Evolutionary conservation across 2,113 vertebrate species (phyloP), one percentile per base, ranked within the genome.

Genomic region (Hemichromis elongatus): DNA sequence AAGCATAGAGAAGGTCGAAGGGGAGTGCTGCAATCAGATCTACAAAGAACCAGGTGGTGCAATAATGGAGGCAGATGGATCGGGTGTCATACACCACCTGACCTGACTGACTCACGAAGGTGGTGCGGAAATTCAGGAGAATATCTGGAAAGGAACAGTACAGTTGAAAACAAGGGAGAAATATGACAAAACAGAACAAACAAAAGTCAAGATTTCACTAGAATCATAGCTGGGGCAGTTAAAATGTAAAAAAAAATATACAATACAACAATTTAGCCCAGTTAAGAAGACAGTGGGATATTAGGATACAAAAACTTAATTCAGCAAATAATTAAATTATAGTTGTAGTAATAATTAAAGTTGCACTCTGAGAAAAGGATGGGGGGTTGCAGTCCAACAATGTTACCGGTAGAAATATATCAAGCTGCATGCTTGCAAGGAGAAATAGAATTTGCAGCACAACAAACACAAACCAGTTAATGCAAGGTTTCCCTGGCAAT

Each of bases 41-140:
- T 91, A 98, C 96, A 0, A 98, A 97, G 95, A 98, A 98, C 97
- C 97, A 98, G 14, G 97, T 98, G 86, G 96, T 96, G 88, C 96
- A 95, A 9, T 98, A 98, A 85, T 98, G 97, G 87, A 98, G 93
- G 90, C 96, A 98, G 95, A 98, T 98, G 80, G 97, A 97, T 63
- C 96, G 96, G 9, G 96, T 84, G 9, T 98, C 96, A 0, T 98
- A 98, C 68, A 97, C 97, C 57, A 98, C 97, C 93, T 98, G 97
- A 78, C 97, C 97, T 0, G 97, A 97, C 82, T 97, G 97, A 78
- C 97, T 98, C 68, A 98, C 97, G 0, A 97, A 98, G 0, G 95
- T 96, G n/a, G 97, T 97, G 6, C 96, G 95, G 86, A 98, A 97
- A 89, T 96, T 98, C 93, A 98, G 95, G 84, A 97, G 90, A 21